Evolutionary conservation across 2,888 invertebrate genomes (phyloP).

Genomic region (Lithophane leautieri): DNA sequence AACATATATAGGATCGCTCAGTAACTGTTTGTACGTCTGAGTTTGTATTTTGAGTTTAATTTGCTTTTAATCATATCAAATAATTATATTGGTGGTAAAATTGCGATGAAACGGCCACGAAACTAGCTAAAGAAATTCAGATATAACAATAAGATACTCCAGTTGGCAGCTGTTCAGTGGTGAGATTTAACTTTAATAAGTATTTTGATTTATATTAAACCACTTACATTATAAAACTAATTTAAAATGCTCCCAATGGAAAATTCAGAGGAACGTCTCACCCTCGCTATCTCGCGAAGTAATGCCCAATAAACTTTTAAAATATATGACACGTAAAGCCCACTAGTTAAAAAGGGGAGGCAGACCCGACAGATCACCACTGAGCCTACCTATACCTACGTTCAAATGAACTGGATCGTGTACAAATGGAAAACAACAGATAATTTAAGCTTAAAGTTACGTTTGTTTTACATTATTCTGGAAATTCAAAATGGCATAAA

Average conservation of each 20-base stretch:
- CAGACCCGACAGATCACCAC: constrained; percentile 43
- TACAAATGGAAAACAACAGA: constrained; percentile 17
- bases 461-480: constrained; percentile 7
- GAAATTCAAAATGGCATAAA: constrained; percentile 8
- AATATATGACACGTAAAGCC: constrained; percentile 68
- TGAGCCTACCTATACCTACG: constrained; percentile 5
- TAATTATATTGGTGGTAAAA: constrained; percentile 4
- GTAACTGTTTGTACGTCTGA: constrained; percentile 37
- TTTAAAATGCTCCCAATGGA: constrained; percentile 56
- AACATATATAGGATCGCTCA: constrained; percentile 51
- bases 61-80: constrained; percentile 2
- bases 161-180: constrained; percentile 52
- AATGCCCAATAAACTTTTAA: constrained; percentile 67
- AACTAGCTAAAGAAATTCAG: constrained; percentile 24
- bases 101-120: not conserved
- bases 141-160: constrained; percentile 36
- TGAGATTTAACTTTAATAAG: constrained; percentile 61
- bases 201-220: constrained; percentile 60
- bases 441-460: constrained; percentile 22
- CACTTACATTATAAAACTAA: constrained; percentile 59
- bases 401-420: not conserved
- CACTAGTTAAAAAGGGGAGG: constrained; percentile 61
- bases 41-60: constrained; percentile 8
- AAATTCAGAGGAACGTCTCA: constrained; percentile 40
- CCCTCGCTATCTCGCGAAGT: constrained; percentile 58